Evolutionary conservation across 1,140 invertebrate genomes (phyloP).

Genomic region (Brachionus manjavacas): DNA sequence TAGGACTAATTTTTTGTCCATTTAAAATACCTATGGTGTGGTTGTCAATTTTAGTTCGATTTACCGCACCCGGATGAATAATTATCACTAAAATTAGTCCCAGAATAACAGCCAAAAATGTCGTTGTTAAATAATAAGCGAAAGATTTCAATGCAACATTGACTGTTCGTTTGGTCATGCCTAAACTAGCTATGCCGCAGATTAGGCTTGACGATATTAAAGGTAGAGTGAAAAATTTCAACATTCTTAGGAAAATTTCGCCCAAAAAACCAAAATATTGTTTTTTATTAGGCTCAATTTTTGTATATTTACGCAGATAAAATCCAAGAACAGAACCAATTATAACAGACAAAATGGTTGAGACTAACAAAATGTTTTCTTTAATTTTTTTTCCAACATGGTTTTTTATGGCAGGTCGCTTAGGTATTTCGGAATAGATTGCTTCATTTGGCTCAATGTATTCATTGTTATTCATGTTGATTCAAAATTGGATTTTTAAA

Average conservation of each 20-base stretch:
- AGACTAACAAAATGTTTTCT: background rate
- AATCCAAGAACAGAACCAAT: background rate
- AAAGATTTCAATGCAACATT: constrained; percentile 47
- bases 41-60: background rate
- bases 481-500: background rate
- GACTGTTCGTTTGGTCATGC: constrained; percentile 21
- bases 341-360: background rate
- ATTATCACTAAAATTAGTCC: constrained; percentile 58
- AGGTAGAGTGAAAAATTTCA: constrained; percentile 29
- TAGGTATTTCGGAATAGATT: constrained; percentile 15
- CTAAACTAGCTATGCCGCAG: background rate
- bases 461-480: background rate
- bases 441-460: background rate
- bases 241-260: constrained; percentile 22
- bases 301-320: background rate
- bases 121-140: constrained; percentile 4
- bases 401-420: background rate
- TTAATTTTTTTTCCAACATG: background rate
- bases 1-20: constrained; percentile 31
- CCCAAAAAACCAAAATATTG: constrained; percentile 36
- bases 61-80: constrained; percentile 58
- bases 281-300: background rate
- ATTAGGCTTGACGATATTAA: constrained; percentile 25
- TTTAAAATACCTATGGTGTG: background rate
- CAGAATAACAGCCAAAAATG: constrained; percentile 16